A percentile compares a stretch with the other conserved stretches of the same genome.
phyloP scores from a whole-genome alignment of 2,113 vertebrate species.

The Spermophilus dauricus region DNA sequence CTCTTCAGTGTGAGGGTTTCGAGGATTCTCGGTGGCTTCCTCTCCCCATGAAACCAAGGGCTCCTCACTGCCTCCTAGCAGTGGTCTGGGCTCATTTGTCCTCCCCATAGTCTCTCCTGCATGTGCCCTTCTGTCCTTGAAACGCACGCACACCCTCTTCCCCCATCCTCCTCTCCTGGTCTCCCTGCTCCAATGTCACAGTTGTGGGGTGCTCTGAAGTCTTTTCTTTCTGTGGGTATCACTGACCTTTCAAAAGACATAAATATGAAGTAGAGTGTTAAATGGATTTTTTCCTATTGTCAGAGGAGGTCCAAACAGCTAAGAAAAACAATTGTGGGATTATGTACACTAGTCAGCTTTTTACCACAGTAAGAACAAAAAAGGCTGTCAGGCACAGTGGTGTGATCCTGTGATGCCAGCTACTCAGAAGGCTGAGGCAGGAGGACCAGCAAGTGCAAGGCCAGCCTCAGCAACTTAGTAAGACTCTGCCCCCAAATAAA shows the following conservation, averaged over 20 bases:
- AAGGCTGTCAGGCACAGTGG: not conserved
- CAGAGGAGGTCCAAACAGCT: not conserved
- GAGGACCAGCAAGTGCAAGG: no score
- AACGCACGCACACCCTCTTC: not conserved
- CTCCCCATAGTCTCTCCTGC: not conserved
- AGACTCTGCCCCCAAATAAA: no score
- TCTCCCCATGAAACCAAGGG: not conserved
- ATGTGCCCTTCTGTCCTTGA: not conserved
- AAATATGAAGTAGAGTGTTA: not conserved
- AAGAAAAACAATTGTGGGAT: not conserved
- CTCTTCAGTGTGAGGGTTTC: not conserved
- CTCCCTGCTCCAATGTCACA: no score
- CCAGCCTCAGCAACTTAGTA: no score
- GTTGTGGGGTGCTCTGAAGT: not conserved
- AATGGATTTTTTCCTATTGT: not conserved
- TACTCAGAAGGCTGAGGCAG: no score
- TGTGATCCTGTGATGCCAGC: no score
- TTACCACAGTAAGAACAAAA: not conserved
- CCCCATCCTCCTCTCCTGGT: not conserved
- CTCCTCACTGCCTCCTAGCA: accelerated
- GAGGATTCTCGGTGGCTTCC: not conserved
- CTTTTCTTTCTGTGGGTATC: not conserved
- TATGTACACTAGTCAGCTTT: not conserved
- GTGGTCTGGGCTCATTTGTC: not conserved
- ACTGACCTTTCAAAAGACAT: not conserved